phyloP scores from a whole-genome alignment of 2,113 vertebrate species.

The Fulica atra region DNA sequence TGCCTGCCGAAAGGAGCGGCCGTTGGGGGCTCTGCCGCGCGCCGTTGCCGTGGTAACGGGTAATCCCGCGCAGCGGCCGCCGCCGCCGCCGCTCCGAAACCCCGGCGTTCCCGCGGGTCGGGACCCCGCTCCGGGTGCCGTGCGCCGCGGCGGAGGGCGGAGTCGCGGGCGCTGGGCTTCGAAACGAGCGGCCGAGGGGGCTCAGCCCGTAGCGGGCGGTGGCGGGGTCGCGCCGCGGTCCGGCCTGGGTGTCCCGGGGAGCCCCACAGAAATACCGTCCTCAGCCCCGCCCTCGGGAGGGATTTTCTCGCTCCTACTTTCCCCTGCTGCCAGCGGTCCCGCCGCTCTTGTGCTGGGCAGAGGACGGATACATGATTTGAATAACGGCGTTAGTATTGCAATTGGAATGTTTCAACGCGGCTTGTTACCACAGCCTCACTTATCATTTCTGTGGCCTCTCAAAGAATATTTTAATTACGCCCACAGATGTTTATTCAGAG shows the following conservation, averaged over 20 bases:
- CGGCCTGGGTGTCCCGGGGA: rapidly evolving
- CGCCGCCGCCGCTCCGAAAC: slow-evolving; percentile 75
- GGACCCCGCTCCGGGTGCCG: no score
- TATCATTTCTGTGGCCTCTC: not conserved
- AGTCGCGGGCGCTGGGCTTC: no score
- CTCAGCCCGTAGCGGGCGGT: no score
- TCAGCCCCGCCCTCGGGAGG: rapidly evolving
- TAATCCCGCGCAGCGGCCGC: slow-evolving; percentile 83
- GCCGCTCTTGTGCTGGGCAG: not conserved
- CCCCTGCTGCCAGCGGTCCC: not conserved
- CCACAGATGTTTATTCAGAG: not conserved
- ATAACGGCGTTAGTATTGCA: not conserved
- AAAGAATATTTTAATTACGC: not conserved
- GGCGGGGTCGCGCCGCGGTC: not conserved
- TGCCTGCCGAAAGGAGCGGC: slow-evolving; percentile 85
- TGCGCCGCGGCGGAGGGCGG: no score
- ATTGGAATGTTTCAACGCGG: not conserved
- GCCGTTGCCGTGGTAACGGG: slow-evolving; percentile 88
- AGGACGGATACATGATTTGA: not conserved
- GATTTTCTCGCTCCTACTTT: not conserved
- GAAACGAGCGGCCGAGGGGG: no score
- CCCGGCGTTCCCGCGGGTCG: not conserved
- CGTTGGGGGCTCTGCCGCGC: slow-evolving; percentile 85
- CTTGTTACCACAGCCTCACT: not conserved
- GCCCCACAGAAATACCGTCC: not conserved